A percentile compares a stretch with the other conserved stretches of the same genome.
Conservation (phyloP, 2,888 invertebrate species). For the Empis stercorea region DNA sequence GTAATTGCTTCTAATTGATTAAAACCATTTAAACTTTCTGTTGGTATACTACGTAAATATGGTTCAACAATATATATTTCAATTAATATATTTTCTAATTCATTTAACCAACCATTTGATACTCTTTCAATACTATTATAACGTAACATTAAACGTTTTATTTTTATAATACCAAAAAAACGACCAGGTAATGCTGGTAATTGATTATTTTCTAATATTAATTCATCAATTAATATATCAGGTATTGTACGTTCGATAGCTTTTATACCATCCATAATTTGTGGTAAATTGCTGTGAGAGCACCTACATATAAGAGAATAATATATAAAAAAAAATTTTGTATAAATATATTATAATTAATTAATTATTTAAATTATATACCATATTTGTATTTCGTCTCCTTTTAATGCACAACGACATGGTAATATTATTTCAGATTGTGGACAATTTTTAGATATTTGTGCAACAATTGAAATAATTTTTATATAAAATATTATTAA, state of each 20-base stretch:
- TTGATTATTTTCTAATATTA: conserved; percentile 78
- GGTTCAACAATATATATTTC: conserved; percentile 80
- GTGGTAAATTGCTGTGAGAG: conserved; percentile 76
- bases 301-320: conserved; percentile 48
- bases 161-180: conserved; percentile 61
- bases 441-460: conserved; percentile 45
- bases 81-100: conserved; percentile 60
- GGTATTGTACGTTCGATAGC: conserved; percentile 49
- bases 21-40: conserved; percentile 62
- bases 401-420: conserved; percentile 65
- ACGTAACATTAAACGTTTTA: conserved; percentile 66
- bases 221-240: conserved; percentile 66
- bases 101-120: conserved; percentile 67
- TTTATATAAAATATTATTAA: conserved; percentile 5
- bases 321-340: no score
- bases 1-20: conserved; percentile 71
- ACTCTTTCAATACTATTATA: conserved; percentile 72
- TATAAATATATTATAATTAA: not conserved
- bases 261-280: conserved; percentile 60
- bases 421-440: conserved; percentile 64
- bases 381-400: conserved; percentile 77
- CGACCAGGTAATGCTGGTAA: conserved; percentile 74
- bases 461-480: not conserved
- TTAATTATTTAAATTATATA: conserved; percentile 30
- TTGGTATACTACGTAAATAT: conserved; percentile 61